Conservation (phyloP, 2,888 invertebrate species). For the Liopterus haemorrhoidalis region DNA sequence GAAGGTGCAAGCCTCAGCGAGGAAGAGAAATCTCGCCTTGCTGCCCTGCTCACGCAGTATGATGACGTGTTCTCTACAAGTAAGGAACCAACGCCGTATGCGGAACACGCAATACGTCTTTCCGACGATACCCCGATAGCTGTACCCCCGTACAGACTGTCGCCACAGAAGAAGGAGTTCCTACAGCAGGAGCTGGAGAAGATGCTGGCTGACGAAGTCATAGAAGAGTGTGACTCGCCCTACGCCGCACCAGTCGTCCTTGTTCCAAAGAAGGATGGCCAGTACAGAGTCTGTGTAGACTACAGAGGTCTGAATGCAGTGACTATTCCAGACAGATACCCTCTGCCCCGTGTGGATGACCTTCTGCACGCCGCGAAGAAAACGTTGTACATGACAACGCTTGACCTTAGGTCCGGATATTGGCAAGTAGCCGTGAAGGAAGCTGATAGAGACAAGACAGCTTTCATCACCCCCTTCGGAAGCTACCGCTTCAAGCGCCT, state of each 20-base stretch:
- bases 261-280: conserved; percentile 37
- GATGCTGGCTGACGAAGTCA: conserved; percentile 36
- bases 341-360: conserved; percentile 22
- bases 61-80: conserved; percentile 2
- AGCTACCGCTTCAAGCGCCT: too few species aligned
- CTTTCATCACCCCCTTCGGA: too few species aligned
- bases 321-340: conserved; percentile 22
- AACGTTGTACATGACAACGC: conserved; percentile 4
- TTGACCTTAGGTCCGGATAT: conserved; percentile 17
- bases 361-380: conserved; percentile 19
- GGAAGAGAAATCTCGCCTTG: background rate
- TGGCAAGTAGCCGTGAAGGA: conserved; percentile 3
- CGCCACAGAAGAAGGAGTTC: conserved; percentile 30
- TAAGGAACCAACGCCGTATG: conserved; percentile 6
- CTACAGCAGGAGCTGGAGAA: conserved; percentile 33
- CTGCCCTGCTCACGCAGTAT: background rate
- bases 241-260: conserved; percentile 40
- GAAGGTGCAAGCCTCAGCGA: background rate
- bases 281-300: conserved; percentile 36
- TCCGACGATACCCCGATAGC: conserved; percentile 36
- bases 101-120: conserved; percentile 33
- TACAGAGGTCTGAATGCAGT: conserved; percentile 30
- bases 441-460: conserved; percentile 7
- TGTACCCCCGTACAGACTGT: conserved; percentile 36
- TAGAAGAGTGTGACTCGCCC: conserved; percentile 41